These are phyloP conservation scores for Lasiommata megera DNA, from an alignment of 2,888 invertebrate species.

Conservation along the genomic window DNA sequence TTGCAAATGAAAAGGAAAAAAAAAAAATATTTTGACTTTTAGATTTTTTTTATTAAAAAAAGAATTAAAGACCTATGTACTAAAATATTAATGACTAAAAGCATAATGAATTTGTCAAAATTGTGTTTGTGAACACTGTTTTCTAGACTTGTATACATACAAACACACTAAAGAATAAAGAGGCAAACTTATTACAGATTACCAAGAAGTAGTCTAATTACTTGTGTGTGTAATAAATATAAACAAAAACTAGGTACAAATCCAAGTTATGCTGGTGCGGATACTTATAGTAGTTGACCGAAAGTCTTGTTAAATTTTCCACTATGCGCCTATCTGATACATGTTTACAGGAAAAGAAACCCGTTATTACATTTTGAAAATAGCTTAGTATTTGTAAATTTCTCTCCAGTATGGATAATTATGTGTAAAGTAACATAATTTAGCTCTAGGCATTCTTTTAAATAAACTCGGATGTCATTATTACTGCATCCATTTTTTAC, in stretches of 20 bases:
- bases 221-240: neutral
- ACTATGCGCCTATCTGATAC: conserved; percentile 24
- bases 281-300: conserved; percentile 11
- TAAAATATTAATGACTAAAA: too few species aligned
- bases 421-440: conserved; percentile 51
- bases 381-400: conserved; percentile 48
- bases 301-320: conserved; percentile 20
- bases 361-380: conserved; percentile 30
- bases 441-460: conserved; percentile 71
- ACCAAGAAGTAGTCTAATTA: neutral
- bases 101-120: too few species aligned
- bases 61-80: too few species aligned
- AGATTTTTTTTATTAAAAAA: neutral
- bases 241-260: neutral
- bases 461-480: conserved; percentile 50
- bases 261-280: neutral
- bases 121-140: too few species aligned
- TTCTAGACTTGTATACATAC: neutral
- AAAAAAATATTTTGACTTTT: too few species aligned
- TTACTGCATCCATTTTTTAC: conserved; percentile 56
- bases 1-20: neutral
- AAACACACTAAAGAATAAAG: neutral
- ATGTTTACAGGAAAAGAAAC: conserved; percentile 17
- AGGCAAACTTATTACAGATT: neutral
- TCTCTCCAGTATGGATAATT: conserved; percentile 49